Percentiles rank a stretch among this genome's conserved stretches.
Evolutionary conservation across 2,113 vertebrate species (phyloP).

Genomic region (Aegotheles bennettii): DNA sequence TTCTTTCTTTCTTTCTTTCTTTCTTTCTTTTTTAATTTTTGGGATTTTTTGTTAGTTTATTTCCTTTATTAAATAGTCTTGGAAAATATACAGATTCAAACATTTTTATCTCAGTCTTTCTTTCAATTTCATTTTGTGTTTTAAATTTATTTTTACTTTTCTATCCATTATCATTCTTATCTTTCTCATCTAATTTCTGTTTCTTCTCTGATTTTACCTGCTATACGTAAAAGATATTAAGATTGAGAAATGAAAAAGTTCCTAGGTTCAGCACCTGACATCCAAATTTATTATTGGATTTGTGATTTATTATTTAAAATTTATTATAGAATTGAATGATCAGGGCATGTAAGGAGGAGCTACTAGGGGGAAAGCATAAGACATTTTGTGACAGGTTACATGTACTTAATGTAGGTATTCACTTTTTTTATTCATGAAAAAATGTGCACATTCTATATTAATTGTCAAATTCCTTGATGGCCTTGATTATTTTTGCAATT

Average conservation of each 20-base stretch:
- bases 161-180: background rate
- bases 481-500: constrained; percentile 2
- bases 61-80: background rate
- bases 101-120: background rate
- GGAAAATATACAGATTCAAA: background rate
- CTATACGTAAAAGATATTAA: background rate
- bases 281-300: constrained; percentile 48
- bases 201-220: background rate
- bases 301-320: constrained; percentile 71
- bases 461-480: constrained; percentile 24
- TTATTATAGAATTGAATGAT: constrained; percentile 54
- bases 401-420: constrained; percentile 59
- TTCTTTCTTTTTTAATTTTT: too few relatives aligned
- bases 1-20: too few relatives aligned
- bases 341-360: constrained; percentile 2
- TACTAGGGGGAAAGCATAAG: constrained; percentile 32
- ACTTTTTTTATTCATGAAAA: constrained; percentile 61
- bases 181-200: background rate
- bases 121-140: background rate
- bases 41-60: background rate
- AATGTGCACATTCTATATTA: constrained; percentile 50
- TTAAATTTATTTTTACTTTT: background rate
- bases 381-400: constrained; percentile 61
- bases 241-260: background rate
- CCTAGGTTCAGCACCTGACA: background rate